A percentile compares a stretch with the other conserved stretches of the same genome.
These are phyloP conservation scores for Prosapia bicincta DNA, from an alignment of 2,888 invertebrate species.

Conservation along the genomic window DNA sequence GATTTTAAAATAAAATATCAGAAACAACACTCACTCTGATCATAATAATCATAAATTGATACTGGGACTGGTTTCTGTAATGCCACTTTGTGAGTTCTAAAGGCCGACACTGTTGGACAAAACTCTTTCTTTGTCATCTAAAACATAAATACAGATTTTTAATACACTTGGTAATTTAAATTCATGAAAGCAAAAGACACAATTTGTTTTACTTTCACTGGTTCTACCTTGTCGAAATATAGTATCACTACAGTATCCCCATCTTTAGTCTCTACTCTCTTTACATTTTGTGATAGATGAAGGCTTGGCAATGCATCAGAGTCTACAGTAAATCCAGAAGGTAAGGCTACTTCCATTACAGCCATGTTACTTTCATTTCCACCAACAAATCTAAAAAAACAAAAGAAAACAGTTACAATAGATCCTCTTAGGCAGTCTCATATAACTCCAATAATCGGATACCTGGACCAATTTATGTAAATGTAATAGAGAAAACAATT, in stretches of 20 bases:
- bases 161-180: too few relatives aligned
- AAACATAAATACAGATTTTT: slow-evolving; percentile 31
- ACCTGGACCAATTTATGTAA: too few relatives aligned
- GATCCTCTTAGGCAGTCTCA: too few relatives aligned
- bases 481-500: too few relatives aligned
- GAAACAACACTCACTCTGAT: slow-evolving; percentile 66
- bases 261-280: slow-evolving; percentile 66
- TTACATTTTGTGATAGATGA: slow-evolving; percentile 55
- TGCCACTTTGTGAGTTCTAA: slow-evolving; percentile 78
- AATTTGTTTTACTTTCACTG: too few relatives aligned
- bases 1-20: not conserved
- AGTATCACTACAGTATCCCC: slow-evolving; percentile 62
- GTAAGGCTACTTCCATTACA: slow-evolving; percentile 83
- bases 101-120: slow-evolving; percentile 81
- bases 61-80: slow-evolving; percentile 84
- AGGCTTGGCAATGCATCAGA: slow-evolving; percentile 65
- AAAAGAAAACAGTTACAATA: too few relatives aligned
- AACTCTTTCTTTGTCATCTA: slow-evolving; percentile 57
- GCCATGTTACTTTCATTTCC: slow-evolving; percentile 81
- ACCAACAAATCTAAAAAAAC: slow-evolving; percentile 57
- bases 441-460: too few relatives aligned
- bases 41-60: slow-evolving; percentile 85
- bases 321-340: slow-evolving; percentile 88
- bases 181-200: too few relatives aligned
- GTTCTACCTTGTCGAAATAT: slow-evolving; percentile 69